Conservation (phyloP, 2,113 vertebrate species). For the Isurus oxyrinchus region DNA sequence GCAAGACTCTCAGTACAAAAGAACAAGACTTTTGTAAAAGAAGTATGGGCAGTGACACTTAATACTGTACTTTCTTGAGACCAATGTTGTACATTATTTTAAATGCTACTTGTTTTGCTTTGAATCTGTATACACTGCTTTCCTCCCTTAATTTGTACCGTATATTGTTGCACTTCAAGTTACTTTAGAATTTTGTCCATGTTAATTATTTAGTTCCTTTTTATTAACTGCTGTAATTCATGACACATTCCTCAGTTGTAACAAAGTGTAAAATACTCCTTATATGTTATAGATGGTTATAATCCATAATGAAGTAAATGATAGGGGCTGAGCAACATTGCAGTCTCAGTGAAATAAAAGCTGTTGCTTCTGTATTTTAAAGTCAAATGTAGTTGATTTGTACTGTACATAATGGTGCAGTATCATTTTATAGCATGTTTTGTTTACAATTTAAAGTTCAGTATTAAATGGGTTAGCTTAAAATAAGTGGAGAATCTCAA, state of each 20-base stretch:
- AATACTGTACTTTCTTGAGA: constrained; percentile 41
- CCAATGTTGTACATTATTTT: constrained; percentile 48
- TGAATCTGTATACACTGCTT: constrained; percentile 43
- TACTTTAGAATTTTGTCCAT: constrained; percentile 40
- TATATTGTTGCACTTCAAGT: constrained; percentile 39
- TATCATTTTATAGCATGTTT: constrained; percentile 17
- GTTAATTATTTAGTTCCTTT: constrained; percentile 24
- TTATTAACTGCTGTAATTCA: constrained; percentile 32
- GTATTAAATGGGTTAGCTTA: constrained; percentile 30
- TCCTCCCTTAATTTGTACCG: constrained; percentile 41
- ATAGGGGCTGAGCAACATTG: constrained; percentile 2
- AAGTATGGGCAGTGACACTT: constrained; percentile 46
- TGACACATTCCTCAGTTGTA: constrained; percentile 50
- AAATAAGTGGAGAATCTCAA: background rate
- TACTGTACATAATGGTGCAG: constrained; percentile 31
- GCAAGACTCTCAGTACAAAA: constrained; percentile 41
- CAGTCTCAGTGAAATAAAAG: constrained; percentile 23
- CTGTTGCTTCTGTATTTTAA: constrained; percentile 35
- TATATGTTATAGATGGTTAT: constrained; percentile 56
- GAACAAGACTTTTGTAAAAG: constrained; percentile 45
- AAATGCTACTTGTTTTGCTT: constrained; percentile 44
- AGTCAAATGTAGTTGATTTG: constrained; percentile 23
- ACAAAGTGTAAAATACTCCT: constrained; percentile 58
- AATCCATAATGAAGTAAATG: constrained; percentile 42
- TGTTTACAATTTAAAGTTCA: constrained; percentile 3